Percentiles rank a stretch among this genome's conserved stretches.
Evolutionary conservation across 2,888 invertebrate genomes (phyloP).

Genomic region (Chaetogeoica ovagalla): DNA sequence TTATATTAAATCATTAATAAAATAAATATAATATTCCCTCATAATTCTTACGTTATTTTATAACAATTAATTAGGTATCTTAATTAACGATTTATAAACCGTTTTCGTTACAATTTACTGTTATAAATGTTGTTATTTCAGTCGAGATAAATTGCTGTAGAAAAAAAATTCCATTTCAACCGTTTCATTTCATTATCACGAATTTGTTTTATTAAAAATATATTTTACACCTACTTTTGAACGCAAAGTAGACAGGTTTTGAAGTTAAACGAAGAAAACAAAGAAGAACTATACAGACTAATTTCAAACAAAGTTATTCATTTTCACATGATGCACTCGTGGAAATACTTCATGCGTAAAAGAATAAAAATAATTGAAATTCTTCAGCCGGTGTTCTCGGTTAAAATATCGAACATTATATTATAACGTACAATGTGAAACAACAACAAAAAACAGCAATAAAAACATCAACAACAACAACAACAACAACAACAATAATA

Average conservation of each 20-base stretch:
- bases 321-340: not conserved
- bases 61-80: too few species aligned
- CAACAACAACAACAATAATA: too few species aligned
- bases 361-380: constrained; percentile 22
- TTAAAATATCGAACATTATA: not conserved
- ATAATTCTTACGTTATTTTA: too few species aligned
- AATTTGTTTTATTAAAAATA: not conserved
- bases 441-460: not conserved
- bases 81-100: too few species aligned
- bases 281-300: not conserved
- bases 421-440: too few species aligned
- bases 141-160: not conserved
- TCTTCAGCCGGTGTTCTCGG: not conserved
- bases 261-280: not conserved
- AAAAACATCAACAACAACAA: too few species aligned
- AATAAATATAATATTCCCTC: not conserved
- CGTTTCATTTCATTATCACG: not conserved
- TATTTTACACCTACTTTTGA: not conserved
- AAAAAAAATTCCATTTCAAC: not conserved
- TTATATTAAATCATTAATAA: not conserved
- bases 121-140: too few species aligned
- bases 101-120: too few species aligned
- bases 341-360: constrained; percentile 6
- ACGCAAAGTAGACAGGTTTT: not conserved
- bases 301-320: not conserved